Evolutionary conservation across 1,140 invertebrate species (phyloP).

Genomic region (Cataglyphis hispanica): DNA sequence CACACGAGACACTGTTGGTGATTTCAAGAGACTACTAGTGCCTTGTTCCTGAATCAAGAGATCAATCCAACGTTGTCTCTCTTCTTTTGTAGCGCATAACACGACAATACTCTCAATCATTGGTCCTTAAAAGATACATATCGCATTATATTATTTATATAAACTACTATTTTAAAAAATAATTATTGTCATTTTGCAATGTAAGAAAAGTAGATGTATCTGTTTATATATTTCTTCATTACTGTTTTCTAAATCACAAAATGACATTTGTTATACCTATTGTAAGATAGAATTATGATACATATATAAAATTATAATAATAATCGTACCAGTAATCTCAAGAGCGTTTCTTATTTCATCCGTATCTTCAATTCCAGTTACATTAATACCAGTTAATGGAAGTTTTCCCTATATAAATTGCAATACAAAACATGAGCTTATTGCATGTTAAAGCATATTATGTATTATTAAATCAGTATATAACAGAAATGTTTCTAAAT

Average conservation of each 20-base stretch:
- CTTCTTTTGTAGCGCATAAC: constrained; percentile 93
- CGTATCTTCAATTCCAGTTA: constrained; percentile 92
- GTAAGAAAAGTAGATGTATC: background rate
- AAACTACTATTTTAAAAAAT: background rate
- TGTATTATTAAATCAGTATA: background rate
- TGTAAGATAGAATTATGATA: background rate
- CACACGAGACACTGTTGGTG: constrained; percentile 84
- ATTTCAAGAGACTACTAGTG: constrained; percentile 84
- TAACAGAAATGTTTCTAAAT: background rate
- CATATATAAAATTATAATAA: constrained; percentile 14
- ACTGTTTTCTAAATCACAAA: background rate
- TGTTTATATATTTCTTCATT: background rate
- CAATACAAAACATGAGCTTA: constrained; percentile 21
- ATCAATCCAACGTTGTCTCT: constrained; percentile 95
- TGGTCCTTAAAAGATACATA: constrained; percentile 88
- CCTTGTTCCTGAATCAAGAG: constrained; percentile 90
- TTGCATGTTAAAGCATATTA: background rate
- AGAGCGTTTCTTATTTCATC: constrained; percentile 95
- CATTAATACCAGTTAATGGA: constrained; percentile 93
- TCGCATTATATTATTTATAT: background rate
- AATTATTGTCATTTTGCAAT: background rate
- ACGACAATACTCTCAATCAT: constrained; percentile 96
- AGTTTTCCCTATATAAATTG: constrained; percentile 92
- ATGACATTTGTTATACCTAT: background rate
- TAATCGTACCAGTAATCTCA: constrained; percentile 92